phyloP scores from a whole-genome alignment of 2,113 vertebrate genomes.

The Deroptyus accipitrinus region DNA sequence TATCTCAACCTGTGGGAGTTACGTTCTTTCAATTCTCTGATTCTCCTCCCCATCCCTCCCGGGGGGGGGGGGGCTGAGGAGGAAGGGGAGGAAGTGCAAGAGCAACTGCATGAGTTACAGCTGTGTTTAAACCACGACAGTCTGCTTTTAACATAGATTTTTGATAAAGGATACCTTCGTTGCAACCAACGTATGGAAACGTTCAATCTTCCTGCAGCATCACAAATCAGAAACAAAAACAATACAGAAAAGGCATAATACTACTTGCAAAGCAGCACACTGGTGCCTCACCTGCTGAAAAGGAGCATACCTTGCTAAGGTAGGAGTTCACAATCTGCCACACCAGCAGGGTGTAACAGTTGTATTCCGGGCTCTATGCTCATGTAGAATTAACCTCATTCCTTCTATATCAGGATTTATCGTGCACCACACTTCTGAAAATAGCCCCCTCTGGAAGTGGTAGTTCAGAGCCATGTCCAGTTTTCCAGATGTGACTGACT shows the following conservation, averaged over 20 bases:
- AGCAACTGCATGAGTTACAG: no score
- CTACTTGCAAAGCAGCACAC: not conserved
- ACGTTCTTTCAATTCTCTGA: no score
- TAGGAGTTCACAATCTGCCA: not conserved
- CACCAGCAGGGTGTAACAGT: not conserved
- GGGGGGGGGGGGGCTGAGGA: not conserved
- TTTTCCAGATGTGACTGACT: not conserved
- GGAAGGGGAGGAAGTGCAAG: no score
- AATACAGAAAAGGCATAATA: not conserved
- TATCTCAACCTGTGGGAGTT: no score
- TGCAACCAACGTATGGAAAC: not conserved
- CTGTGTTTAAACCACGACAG: no score
- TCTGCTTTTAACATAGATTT: not conserved
- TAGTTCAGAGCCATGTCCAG: not conserved
- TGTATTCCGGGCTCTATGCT: not conserved
- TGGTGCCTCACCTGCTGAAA: not conserved
- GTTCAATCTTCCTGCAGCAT: not conserved
- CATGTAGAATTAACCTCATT: not conserved
- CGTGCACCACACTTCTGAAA: not conserved
- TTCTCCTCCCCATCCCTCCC: no score
- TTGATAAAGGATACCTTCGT: not conserved
- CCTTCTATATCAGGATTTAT: not conserved
- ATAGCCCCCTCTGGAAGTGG: not conserved
- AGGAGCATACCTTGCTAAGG: accelerated
- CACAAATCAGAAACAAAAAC: not conserved